Evolutionary conservation across 2,888 invertebrate species (phyloP).

Genomic region (Agrochola lychnidis): DNA sequence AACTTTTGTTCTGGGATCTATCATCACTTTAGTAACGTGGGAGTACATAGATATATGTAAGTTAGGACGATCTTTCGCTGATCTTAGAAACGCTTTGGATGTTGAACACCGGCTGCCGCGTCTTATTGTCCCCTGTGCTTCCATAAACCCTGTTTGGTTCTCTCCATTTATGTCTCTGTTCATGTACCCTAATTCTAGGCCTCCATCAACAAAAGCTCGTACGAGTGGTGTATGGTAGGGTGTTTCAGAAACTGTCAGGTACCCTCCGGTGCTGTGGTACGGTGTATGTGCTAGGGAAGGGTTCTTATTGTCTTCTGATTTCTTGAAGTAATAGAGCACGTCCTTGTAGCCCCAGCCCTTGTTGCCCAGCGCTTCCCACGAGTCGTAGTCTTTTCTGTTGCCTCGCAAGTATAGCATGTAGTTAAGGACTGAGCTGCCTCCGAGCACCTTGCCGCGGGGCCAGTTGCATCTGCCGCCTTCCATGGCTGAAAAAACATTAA

Average conservation of each 20-base stretch:
- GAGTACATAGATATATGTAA: conserved; percentile 96
- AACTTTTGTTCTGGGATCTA: conserved; percentile 93
- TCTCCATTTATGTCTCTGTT: conserved; percentile 97
- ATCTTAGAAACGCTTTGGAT: conserved; percentile 96
- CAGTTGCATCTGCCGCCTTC: conserved; percentile 96
- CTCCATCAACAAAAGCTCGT: conserved; percentile 95
- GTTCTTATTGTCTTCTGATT: conserved; percentile 97
- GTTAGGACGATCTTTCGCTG: conserved; percentile 95
- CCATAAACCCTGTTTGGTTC: conserved; percentile 96
- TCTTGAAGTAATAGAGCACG: conserved; percentile 96
- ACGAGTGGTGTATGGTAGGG: conserved; percentile 96
- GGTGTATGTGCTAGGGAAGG: conserved; percentile 95
- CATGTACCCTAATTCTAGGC: conserved; percentile 95
- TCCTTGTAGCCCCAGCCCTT: conserved; percentile 96
- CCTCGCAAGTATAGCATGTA: conserved; percentile 98
- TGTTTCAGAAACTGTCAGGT: conserved; percentile 95
- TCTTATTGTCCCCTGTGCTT: conserved; percentile 95
- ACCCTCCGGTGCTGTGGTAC: conserved; percentile 95
- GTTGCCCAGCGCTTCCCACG: conserved; percentile 96
- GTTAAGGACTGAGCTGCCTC: conserved; percentile 97
- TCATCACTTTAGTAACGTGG: conserved; percentile 94
- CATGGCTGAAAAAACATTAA: conserved; percentile 92
- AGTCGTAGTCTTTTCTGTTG: conserved; percentile 96
- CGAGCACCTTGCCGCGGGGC: conserved; percentile 97
- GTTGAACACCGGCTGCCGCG: conserved; percentile 96